Percentiles rank a stretch among this genome's conserved stretches.
Evolutionary conservation across 2,888 invertebrate genomes (phyloP).

Genomic region (Limnephilus lunatus): DNA sequence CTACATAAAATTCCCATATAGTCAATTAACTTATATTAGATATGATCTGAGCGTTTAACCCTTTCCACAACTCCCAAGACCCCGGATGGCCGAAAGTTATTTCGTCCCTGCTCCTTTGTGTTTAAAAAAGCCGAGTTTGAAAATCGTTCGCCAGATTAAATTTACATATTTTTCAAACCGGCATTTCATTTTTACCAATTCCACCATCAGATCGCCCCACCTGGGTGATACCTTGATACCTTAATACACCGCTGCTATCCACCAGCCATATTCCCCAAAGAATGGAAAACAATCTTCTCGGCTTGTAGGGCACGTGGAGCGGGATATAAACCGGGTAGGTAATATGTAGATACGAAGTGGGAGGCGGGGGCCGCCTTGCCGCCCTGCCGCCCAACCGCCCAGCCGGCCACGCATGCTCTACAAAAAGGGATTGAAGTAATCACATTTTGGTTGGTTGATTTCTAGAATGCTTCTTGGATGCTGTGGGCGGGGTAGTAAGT

Average conservation of each 20-base stretch:
- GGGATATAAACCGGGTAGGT: slow-evolving; percentile 59
- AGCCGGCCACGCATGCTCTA: slow-evolving; percentile 62
- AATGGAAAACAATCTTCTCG: slow-evolving; percentile 64
- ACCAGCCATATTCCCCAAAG: slow-evolving; percentile 63
- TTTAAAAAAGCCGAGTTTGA: slow-evolving; percentile 28
- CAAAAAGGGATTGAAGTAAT: slow-evolving; percentile 66
- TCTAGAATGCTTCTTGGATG: slow-evolving; percentile 57
- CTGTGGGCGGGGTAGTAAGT: background rate
- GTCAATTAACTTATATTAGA: background rate
- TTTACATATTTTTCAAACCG: slow-evolving; percentile 54
- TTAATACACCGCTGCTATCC: slow-evolving; percentile 29
- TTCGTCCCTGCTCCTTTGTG: background rate
- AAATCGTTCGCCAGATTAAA: slow-evolving; percentile 57
- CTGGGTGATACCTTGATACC: slow-evolving; percentile 32
- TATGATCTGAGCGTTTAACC: background rate
- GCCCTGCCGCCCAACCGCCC: slow-evolving; percentile 13
- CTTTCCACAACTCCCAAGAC: background rate
- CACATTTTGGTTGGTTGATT: slow-evolving; percentile 66
- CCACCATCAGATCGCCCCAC: slow-evolving; percentile 28
- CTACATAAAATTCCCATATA: background rate
- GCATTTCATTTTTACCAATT: slow-evolving; percentile 49
- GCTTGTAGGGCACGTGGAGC: slow-evolving; percentile 51
- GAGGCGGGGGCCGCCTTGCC: slow-evolving; percentile 23
- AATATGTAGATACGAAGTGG: slow-evolving; percentile 52
- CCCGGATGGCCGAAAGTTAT: background rate